Base-by-base conservation (phyloP, 2,113 vertebrate species). In the Labrus mixtus region DNA sequence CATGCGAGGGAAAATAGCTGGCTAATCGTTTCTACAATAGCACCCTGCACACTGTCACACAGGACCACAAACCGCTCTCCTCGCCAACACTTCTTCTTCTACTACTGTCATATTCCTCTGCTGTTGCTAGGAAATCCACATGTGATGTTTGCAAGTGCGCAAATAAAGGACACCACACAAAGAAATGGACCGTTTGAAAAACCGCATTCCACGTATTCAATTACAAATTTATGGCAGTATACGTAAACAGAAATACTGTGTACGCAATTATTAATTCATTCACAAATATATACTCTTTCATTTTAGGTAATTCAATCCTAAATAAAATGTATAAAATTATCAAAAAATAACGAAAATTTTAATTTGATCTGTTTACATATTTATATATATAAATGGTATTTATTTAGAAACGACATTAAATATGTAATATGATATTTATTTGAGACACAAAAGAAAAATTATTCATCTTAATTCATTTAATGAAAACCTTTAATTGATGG, bases 21-120 rank as follows among this genome's bases (percentile, higher is more conserved):
- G 92, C 91, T 94, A 92, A 92, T 92, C 90, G 89, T 90, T 94
- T 93, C 90, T 92, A 87, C 92, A 90, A 88, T 91, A 87, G 92
- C 91, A 93, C 85, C 83, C 90, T 73, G 81, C 86, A 84, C 82
- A 85, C 87, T 90, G 89, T 91, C 89, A 89, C 87, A 89, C 87
- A 84, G 78, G 20, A 83, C 89, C 87, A 90, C 88, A 89, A 90
- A 87, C 86, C 73, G 61, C 90, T 91, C 84, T 88, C 77, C 79
- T 85, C 72, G 68, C 84, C 87, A 83, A 78, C 87, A 85, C 76
- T 85, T 87, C 78, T 51, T 51, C 19, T 51, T 45, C 43, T 45
- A 41, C 39, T 73, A 58, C 85, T 87, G 78, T 84, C 76, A 86
- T 89, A 81, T 71, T 76, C 39, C 39, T 41, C 76, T 61, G 54